phyloP scores from a whole-genome alignment of 2,797 vertebrate species.

The Columba guinea region DNA sequence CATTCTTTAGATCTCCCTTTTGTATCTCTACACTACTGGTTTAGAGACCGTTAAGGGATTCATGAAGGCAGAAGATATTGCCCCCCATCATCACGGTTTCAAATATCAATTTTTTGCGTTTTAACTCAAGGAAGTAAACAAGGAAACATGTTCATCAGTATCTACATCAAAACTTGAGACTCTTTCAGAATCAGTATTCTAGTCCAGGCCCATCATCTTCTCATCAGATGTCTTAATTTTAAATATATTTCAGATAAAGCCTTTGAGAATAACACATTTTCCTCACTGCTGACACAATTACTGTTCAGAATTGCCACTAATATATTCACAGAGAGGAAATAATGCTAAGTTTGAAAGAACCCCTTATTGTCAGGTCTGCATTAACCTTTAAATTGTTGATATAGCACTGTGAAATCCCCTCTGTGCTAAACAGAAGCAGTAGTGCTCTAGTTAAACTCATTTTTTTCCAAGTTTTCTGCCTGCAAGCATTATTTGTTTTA shows the following conservation, averaged over 20 bases:
- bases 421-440: conserved; percentile 44
- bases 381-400: conserved; percentile 54
- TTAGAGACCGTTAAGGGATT: background rate
- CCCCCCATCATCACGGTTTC: background rate
- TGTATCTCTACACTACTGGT: background rate
- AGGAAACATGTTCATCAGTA: background rate
- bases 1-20: background rate
- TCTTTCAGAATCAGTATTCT: background rate
- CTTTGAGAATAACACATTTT: background rate
- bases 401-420: conserved; percentile 28
- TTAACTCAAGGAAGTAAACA: background rate
- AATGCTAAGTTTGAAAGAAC: conserved; percentile 1
- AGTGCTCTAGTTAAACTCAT: conserved; percentile 19
- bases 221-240: background rate
- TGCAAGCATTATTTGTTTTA: conserved; percentile 49
- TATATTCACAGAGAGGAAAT: conserved; percentile 26
- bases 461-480: conserved; percentile 7
- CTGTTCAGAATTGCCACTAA: conserved; percentile 33
- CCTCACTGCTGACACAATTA: conserved; percentile 5
- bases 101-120: background rate
- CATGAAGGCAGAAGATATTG: background rate
- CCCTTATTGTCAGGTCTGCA: conserved; percentile 1
- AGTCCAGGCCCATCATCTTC: background rate
- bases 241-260: background rate
- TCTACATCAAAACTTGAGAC: background rate